Evolutionary conservation across 2,113 vertebrate genomes (phyloP).

Genomic region (Upupa epops): DNA sequence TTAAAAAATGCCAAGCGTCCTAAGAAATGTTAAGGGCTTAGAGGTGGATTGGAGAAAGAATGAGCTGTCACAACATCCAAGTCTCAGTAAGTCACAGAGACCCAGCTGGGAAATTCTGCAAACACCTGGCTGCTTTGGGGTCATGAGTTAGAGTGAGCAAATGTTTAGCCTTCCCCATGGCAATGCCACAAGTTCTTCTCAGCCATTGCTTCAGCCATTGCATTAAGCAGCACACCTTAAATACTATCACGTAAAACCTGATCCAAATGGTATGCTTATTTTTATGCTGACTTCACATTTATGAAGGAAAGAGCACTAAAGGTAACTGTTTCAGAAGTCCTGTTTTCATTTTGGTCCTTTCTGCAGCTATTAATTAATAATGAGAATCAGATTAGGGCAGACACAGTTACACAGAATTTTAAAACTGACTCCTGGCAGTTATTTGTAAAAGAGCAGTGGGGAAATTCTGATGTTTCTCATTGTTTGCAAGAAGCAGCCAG

Average conservation of each 20-base stretch:
- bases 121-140: neutral
- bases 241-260: neutral
- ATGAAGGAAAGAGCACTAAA: neutral
- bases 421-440: neutral
- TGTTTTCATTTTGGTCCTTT: neutral
- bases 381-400: neutral
- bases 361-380: neutral
- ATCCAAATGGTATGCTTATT: neutral
- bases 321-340: neutral
- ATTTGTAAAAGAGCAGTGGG: neutral
- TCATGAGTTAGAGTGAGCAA: constrained; percentile 1
- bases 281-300: neutral
- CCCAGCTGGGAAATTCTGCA: neutral
- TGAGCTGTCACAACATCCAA: neutral
- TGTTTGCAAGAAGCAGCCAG: neutral
- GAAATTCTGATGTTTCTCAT: constrained; percentile 1
- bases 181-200: neutral
- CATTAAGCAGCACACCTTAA: neutral
- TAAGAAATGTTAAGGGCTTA: neutral
- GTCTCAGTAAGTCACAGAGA: neutral
- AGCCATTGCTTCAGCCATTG: neutral
- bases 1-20: neutral
- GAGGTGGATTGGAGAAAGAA: neutral
- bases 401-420: neutral
- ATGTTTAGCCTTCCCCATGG: neutral